phyloP scores from a whole-genome alignment of 2,113 vertebrate species.

The Anser cygnoides region DNA sequence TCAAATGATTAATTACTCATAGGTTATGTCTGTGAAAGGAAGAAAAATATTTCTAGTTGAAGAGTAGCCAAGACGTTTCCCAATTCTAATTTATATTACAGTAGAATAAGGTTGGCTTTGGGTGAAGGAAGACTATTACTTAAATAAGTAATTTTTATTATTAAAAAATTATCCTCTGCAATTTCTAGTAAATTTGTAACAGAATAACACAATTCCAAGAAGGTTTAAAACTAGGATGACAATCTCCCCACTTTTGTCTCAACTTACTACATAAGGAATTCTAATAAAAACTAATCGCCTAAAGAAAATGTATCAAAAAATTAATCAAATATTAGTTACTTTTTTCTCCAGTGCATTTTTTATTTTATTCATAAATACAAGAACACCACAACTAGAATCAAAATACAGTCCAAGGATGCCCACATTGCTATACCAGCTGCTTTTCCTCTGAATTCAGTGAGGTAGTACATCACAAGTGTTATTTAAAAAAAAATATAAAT shows the following conservation, averaged over 20 bases:
- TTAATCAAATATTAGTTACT: not conserved
- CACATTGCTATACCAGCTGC: not conserved
- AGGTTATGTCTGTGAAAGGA: not conserved
- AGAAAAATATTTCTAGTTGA: not conserved
- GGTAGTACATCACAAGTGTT: not conserved
- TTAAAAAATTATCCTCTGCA: not conserved
- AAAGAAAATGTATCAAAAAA: not conserved
- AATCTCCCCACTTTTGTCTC: not conserved
- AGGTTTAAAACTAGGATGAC: not conserved
- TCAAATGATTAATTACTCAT: not conserved
- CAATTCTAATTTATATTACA: not conserved
- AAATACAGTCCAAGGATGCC: not conserved
- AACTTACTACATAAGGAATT: not conserved
- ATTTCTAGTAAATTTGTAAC: not conserved
- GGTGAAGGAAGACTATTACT: not conserved
- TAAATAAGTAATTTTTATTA: not conserved
- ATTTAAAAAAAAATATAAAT: not conserved
- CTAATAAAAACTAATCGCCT: accelerated
- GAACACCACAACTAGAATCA: not conserved
- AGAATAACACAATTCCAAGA: not conserved
- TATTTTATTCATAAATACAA: not conserved
- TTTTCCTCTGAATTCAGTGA: not conserved
- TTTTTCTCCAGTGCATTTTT: not conserved
- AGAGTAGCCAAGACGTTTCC: not conserved
- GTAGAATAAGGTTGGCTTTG: not conserved